Conservation (phyloP, 2,888 invertebrate genomes). For the Drosophila parthenogenetica region DNA sequence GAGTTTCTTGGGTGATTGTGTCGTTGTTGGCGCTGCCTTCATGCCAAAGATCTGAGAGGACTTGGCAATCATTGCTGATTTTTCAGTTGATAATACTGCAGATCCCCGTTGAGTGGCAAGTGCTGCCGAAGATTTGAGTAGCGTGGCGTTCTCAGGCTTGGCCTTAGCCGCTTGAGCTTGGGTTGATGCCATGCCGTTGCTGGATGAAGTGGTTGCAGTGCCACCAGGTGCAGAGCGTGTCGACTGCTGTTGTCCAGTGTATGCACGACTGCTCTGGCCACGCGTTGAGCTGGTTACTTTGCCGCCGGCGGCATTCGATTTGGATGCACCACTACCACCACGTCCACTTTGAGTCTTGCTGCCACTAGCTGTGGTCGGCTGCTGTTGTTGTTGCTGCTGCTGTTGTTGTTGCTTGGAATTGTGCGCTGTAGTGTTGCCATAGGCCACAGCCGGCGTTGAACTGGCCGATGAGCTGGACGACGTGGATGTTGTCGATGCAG, state of each 20-base stretch:
- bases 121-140: slow-evolving; percentile 40
- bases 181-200: slow-evolving; percentile 32
- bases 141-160: slow-evolving; percentile 43
- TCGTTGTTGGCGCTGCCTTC: slow-evolving; percentile 85
- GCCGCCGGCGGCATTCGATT: slow-evolving; percentile 50
- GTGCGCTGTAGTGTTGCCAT: slow-evolving; percentile 48
- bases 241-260: slow-evolving; percentile 33
- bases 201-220: slow-evolving; percentile 13
- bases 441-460: slow-evolving; percentile 59
- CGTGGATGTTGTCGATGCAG: slow-evolving; percentile 77
- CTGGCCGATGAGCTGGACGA: slow-evolving; percentile 74
- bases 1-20: slow-evolving; percentile 81
- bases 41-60: slow-evolving; percentile 80
- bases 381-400: slow-evolving; percentile 30
- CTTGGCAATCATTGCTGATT: slow-evolving; percentile 29
- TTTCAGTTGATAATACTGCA: not conserved
- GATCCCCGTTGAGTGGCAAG: slow-evolving; percentile 38
- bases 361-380: slow-evolving; percentile 23
- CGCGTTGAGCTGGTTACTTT: slow-evolving; percentile 48
- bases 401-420: slow-evolving; percentile 40
- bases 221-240: slow-evolving; percentile 19
- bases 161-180: slow-evolving; percentile 45
- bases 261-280: slow-evolving; percentile 45
- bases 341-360: slow-evolving; percentile 49
- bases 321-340: slow-evolving; percentile 64